A percentile compares a stretch with the other conserved stretches of the same genome.
Conservation (phyloP, 2,113 vertebrate species). For the Calidris pygmaea region DNA sequence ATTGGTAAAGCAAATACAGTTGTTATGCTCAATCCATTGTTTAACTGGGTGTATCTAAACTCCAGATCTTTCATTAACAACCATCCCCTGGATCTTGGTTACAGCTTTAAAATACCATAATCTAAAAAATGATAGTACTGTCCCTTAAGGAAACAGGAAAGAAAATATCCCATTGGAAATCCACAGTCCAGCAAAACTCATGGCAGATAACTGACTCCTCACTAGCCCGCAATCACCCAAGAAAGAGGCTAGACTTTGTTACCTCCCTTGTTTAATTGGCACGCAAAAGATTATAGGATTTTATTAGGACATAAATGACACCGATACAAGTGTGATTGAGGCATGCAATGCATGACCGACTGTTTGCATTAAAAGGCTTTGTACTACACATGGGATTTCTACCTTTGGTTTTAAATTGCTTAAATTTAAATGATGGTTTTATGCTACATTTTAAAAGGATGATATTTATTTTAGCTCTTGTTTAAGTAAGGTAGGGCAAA, state of each 20-base stretch:
- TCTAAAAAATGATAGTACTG: background rate
- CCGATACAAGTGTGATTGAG: slow-evolving; percentile 13
- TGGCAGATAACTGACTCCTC: background rate
- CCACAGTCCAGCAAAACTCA: background rate
- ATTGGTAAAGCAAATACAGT: background rate
- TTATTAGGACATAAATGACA: slow-evolving; percentile 63
- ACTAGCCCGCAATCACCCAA: slow-evolving; percentile 26
- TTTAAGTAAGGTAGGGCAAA: background rate
- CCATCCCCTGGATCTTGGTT: background rate
- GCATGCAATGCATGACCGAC: background rate
- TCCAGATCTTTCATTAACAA: background rate
- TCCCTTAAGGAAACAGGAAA: background rate
- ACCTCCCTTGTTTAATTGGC: slow-evolving; percentile 54
- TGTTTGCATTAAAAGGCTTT: slow-evolving; percentile 30
- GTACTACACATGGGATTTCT: background rate
- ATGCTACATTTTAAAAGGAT: background rate
- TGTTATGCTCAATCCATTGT: background rate
- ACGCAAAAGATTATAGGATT: slow-evolving; percentile 63
- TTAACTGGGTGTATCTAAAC: background rate
- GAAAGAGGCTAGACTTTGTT: slow-evolving; percentile 4
- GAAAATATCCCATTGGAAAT: background rate
- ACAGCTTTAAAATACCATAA: background rate
- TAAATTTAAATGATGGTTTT: slow-evolving; percentile 9
- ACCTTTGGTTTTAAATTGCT: slow-evolving; percentile 41
- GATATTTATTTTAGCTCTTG: background rate